phyloP scores from a whole-genome alignment of 2,113 vertebrate genomes.

The Paralichthys olivaceus region DNA sequence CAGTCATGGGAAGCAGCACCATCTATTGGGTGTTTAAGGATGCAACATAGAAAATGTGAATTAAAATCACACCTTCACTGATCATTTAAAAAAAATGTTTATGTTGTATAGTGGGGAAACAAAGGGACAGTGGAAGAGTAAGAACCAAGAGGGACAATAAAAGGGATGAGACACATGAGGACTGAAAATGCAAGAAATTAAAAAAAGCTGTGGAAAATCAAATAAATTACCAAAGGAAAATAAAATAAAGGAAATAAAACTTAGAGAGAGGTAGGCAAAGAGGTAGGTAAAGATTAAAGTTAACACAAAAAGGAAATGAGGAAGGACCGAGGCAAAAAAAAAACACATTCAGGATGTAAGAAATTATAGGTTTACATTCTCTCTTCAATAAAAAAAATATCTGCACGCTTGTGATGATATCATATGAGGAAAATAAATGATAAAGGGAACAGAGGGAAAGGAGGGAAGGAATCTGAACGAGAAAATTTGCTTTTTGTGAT shows the following conservation, averaged over 20 bases:
- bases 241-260: background rate
- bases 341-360: background rate
- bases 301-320: background rate
- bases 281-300: no score
- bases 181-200: background rate
- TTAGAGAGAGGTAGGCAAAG: background rate
- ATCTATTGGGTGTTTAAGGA: constrained; percentile 68
- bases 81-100: constrained; percentile 10
- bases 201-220: no score
- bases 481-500: background rate
- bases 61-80: constrained; percentile 2
- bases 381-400: no score
- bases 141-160: background rate
- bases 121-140: background rate
- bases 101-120: background rate
- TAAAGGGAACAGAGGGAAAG: background rate
- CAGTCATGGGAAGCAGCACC: constrained; percentile 74
- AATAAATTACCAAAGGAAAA: background rate
- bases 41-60: constrained; percentile 1
- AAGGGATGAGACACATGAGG: background rate
- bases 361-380: no score
- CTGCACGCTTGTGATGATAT: no score
- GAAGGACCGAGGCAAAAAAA: background rate
- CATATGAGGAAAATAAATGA: background rate
- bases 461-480: background rate